Conservation (phyloP, 2,113 vertebrate genomes). For the Porphyrio hochstetteri region DNA sequence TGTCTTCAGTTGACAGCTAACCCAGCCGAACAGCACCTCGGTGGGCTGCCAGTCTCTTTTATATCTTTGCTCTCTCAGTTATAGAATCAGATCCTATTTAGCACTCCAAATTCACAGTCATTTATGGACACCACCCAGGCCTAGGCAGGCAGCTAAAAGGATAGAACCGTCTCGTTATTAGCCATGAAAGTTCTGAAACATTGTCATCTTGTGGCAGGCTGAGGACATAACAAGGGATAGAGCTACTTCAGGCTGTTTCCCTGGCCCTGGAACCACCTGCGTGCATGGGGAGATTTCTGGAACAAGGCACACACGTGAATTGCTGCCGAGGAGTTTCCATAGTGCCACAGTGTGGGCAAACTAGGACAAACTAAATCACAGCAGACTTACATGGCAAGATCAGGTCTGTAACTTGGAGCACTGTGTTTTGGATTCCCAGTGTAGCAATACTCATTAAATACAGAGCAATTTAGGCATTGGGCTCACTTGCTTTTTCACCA, state of each 20-base stretch:
- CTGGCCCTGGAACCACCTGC: background rate
- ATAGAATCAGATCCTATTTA: background rate
- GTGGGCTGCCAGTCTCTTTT: background rate
- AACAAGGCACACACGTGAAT: background rate
- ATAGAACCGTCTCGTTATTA: background rate
- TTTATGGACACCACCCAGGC: background rate
- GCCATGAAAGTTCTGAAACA: constrained; percentile 40
- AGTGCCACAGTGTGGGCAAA: background rate
- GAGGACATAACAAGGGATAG: constrained; percentile 6
- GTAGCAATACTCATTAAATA: background rate
- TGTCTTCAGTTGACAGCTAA: background rate
- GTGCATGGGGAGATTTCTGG: background rate
- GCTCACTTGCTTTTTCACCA: background rate
- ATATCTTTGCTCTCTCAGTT: background rate
- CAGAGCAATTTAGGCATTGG: background rate
- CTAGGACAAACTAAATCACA: background rate
- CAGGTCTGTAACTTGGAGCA: background rate
- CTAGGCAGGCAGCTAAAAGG: background rate
- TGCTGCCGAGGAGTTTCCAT: background rate
- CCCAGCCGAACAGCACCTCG: constrained; percentile 6
- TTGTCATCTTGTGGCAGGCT: constrained; percentile 52
- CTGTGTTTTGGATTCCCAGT: background rate
- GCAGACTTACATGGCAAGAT: background rate
- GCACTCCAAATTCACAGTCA: background rate
- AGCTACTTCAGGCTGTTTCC: background rate